These are phyloP conservation scores for Campylomormyrus numenius DNA, from an alignment of 2,113 vertebrate species.

Conservation along the genomic window DNA sequence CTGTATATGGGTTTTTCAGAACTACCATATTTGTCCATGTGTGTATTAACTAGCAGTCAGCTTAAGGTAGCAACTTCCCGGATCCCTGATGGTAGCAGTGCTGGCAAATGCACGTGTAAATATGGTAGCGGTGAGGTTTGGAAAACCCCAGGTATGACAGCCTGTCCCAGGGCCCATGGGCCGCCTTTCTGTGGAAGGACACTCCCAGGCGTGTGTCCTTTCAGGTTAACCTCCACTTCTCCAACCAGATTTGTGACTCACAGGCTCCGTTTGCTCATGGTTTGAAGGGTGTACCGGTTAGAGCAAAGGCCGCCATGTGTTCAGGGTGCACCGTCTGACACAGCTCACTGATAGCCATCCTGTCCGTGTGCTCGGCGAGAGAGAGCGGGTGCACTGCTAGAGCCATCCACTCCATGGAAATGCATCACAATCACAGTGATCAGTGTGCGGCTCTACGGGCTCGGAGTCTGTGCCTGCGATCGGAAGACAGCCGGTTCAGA, in stretches of 20 bases:
- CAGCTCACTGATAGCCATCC: background rate
- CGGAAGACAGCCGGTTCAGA: background rate
- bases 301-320: background rate
- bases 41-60: background rate
- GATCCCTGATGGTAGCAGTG: background rate
- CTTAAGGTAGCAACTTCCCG: background rate
- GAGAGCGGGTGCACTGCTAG: background rate
- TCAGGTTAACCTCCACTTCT: background rate
- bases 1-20: background rate
- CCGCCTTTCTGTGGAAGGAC: background rate
- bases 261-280: background rate
- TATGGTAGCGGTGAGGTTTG: background rate
- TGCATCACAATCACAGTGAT: background rate
- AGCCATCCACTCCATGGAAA: background rate
- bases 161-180: background rate
- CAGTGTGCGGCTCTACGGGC: background rate
- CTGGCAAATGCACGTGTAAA: background rate
- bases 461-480: background rate
- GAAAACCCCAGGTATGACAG: background rate
- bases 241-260: background rate
- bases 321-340: background rate
- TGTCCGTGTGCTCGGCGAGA: background rate
- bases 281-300: background rate
- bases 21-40: background rate
- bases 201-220: background rate